These are phyloP conservation scores for Encarsia formosa DNA, from an alignment of 2,888 invertebrate species.

Conservation along the genomic window DNA sequence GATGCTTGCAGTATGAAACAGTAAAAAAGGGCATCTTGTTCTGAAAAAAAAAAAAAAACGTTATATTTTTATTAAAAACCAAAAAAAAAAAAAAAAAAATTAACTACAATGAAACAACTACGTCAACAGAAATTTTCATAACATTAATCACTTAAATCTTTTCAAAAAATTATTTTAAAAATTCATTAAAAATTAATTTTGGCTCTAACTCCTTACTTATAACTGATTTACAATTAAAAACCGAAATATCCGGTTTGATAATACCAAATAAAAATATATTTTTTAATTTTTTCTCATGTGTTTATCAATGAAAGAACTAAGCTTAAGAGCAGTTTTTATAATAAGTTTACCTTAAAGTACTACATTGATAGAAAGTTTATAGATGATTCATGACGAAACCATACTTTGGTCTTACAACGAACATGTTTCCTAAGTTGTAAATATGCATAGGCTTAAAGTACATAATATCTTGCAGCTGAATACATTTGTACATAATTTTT, in stretches of 20 bases:
- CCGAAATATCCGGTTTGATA: too few relatives aligned
- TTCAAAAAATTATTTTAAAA: background rate
- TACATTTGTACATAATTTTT: slow-evolving; percentile 17
- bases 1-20: background rate
- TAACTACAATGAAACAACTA: too few relatives aligned
- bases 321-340: too few relatives aligned
- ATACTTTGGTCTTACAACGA: slow-evolving; percentile 23
- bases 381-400: slow-evolving; percentile 14
- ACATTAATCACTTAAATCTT: too few relatives aligned
- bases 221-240: too few relatives aligned
- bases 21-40: slow-evolving; percentile 2
- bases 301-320: too few relatives aligned
- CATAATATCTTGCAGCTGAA: slow-evolving; percentile 9
- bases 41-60: background rate
- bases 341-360: too few relatives aligned
- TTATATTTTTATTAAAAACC: background rate
- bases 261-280: too few relatives aligned
- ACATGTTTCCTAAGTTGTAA: slow-evolving; percentile 18
- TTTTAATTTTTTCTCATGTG: too few relatives aligned
- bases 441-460: slow-evolving; percentile 23
- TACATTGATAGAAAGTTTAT: background rate
- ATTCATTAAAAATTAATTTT: background rate
- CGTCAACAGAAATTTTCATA: too few relatives aligned
- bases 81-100: background rate
- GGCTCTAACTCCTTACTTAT: too few relatives aligned